A percentile compares a stretch with the other conserved stretches of the same genome.
Evolutionary conservation across 2,888 invertebrate species (phyloP).

Genomic region (Dicranocentrus wangi): DNA sequence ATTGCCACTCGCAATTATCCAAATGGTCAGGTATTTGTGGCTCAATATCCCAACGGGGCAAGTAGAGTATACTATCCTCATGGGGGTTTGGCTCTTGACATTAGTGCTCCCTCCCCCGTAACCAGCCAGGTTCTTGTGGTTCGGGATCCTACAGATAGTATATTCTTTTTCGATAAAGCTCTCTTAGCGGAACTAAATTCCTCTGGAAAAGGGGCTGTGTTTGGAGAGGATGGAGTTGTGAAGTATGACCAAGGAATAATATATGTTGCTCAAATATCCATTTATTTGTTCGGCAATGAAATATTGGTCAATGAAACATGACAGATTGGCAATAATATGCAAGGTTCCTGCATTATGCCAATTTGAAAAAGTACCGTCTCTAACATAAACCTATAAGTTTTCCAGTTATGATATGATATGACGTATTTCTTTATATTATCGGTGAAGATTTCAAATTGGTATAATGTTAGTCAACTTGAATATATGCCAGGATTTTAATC

Average conservation of each 20-base stretch:
- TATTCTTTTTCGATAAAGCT: slow-evolving; percentile 63
- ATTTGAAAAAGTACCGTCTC: no score
- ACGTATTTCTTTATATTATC: no score
- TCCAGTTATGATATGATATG: no score
- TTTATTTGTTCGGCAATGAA: no score
- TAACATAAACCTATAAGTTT: no score
- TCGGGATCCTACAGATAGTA: slow-evolving; percentile 47
- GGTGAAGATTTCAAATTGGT: background rate
- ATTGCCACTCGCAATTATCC: slow-evolving; percentile 56
- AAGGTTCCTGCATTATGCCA: no score
- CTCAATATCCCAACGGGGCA: slow-evolving; percentile 57
- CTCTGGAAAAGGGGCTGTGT: slow-evolving; percentile 53
- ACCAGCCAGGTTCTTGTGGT: slow-evolving; percentile 43
- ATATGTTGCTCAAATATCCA: slow-evolving; percentile 2
- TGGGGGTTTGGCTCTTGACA: slow-evolving; percentile 62
- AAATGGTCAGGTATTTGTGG: slow-evolving; percentile 56
- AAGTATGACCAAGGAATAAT: slow-evolving; percentile 29
- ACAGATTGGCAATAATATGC: no score
- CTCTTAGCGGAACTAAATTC: slow-evolving; percentile 57
- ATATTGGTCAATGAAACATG: no score
- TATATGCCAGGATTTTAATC: no score
- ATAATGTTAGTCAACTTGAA: no score
- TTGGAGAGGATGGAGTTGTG: slow-evolving; percentile 49
- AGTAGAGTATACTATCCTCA: slow-evolving; percentile 63
- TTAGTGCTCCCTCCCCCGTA: slow-evolving; percentile 47